Evolutionary conservation across 1,140 invertebrate genomes (phyloP).

Genomic region (Sinella curviseta): DNA sequence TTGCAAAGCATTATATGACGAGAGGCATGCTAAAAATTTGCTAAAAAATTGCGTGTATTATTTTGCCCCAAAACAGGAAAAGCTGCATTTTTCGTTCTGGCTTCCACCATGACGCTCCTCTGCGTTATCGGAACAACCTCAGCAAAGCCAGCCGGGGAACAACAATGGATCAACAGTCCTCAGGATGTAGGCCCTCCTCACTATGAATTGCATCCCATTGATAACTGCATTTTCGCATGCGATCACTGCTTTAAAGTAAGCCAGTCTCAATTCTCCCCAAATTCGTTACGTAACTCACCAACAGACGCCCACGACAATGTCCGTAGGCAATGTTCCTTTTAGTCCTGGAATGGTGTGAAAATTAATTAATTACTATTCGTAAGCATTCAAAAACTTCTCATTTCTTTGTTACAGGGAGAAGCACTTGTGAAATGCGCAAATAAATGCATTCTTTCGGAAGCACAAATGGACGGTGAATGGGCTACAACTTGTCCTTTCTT

Average conservation of each 20-base stretch:
- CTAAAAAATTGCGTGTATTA: background rate
- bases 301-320: background rate
- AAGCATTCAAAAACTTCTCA: background rate
- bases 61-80: background rate
- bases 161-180: background rate
- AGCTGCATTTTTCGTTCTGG: background rate
- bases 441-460: constrained; percentile 42
- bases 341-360: too few species aligned
- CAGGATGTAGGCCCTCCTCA: background rate
- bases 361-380: background rate
- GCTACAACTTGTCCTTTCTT: constrained; percentile 38
- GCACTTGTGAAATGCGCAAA: constrained; percentile 45
- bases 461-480: constrained; percentile 36
- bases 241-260: constrained; percentile 41
- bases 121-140: background rate
- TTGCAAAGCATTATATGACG: too few species aligned
- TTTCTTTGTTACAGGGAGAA: constrained; percentile 36
- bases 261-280: background rate
- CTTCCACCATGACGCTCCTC: background rate
- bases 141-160: background rate
- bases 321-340: background rate
- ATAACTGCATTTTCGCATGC: constrained; percentile 44
- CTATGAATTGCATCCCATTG: constrained; percentile 42
- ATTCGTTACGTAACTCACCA: background rate
- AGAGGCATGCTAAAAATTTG: background rate